These are phyloP conservation scores for Upupa epops DNA, from an alignment of 2,113 vertebrate species.

Conservation along the genomic window DNA sequence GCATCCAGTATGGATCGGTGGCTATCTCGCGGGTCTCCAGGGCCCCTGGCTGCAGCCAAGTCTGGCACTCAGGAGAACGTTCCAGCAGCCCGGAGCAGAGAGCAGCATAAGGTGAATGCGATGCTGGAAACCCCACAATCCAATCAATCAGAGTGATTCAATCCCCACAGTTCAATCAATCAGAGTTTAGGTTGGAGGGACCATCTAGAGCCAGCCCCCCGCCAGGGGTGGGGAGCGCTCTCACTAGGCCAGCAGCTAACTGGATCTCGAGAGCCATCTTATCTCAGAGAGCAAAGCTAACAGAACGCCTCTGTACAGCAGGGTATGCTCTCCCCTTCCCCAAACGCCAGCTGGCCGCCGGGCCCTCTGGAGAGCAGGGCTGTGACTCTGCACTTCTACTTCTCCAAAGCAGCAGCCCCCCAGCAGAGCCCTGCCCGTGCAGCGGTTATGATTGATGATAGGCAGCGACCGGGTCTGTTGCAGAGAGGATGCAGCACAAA, in stretches of 20 bases:
- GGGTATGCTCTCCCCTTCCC: not conserved
- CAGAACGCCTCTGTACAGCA: not conserved
- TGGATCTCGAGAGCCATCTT: too few species aligned
- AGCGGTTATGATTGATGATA: constrained; percentile 63
- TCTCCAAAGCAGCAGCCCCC: constrained; percentile 58
- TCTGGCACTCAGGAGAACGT: not conserved
- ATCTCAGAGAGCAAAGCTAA: not conserved
- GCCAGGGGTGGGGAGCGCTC: too few species aligned
- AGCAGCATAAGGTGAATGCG: not conserved
- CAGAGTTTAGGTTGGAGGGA: too few species aligned
- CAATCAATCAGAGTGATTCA: too few species aligned
- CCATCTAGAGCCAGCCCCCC: too few species aligned
- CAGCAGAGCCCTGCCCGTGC: constrained; percentile 41
- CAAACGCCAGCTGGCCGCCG: constrained; percentile 34
- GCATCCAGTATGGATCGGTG: not conserved
- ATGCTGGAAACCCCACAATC: not conserved
- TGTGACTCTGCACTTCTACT: constrained; percentile 37
- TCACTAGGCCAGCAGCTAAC: too few species aligned
- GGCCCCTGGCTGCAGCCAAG: not conserved
- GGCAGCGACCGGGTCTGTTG: constrained; percentile 52
- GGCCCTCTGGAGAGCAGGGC: constrained; percentile 18
- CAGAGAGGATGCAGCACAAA: constrained; percentile 69
- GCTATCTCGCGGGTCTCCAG: not conserved
- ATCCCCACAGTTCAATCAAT: too few species aligned
- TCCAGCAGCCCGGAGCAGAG: not conserved